Evolutionary conservation across 2,888 invertebrate genomes (phyloP).

Genomic region (Amorpha juglandis): DNA sequence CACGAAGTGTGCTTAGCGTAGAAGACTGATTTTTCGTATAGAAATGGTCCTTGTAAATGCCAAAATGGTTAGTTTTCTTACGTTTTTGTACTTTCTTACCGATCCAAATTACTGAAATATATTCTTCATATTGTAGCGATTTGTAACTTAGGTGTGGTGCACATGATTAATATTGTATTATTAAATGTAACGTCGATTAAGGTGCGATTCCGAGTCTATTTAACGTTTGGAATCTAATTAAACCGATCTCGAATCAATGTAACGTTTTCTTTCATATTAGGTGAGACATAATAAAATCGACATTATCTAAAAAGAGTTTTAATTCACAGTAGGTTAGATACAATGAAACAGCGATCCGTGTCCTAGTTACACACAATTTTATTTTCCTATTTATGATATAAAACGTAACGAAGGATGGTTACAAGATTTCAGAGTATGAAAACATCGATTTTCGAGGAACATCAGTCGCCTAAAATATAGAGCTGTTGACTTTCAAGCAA

Average conservation of each 20-base stretch:
- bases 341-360: conserved; percentile 71
- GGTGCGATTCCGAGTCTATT: conserved; percentile 31
- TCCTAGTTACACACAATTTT: conserved; percentile 82
- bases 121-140: conserved; percentile 24
- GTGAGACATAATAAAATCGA: conserved; percentile 68
- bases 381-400: conserved; percentile 78
- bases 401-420: conserved; percentile 81
- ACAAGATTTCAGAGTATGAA: conserved; percentile 64
- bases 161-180: conserved; percentile 34
- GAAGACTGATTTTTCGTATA: conserved; percentile 77
- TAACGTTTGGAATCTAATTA: neutral
- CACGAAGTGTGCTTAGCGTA: conserved; percentile 70
- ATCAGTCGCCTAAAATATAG: conserved; percentile 72
- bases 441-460: conserved; percentile 73
- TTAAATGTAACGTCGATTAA: conserved; percentile 15
- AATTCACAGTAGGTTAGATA: conserved; percentile 37
- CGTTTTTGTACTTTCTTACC: conserved; percentile 21
- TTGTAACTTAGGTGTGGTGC: conserved; percentile 28
- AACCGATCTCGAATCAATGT: conserved; percentile 39
- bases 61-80: conserved; percentile 1
- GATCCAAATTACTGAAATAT: conserved; percentile 24
- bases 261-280: conserved; percentile 56
- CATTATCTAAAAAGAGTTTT: conserved; percentile 53
- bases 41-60: conserved; percentile 22
- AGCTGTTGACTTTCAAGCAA: conserved; percentile 69